Evolutionary conservation across 2,113 vertebrate species (phyloP).

Genomic region (Hyaena hyaena): DNA sequence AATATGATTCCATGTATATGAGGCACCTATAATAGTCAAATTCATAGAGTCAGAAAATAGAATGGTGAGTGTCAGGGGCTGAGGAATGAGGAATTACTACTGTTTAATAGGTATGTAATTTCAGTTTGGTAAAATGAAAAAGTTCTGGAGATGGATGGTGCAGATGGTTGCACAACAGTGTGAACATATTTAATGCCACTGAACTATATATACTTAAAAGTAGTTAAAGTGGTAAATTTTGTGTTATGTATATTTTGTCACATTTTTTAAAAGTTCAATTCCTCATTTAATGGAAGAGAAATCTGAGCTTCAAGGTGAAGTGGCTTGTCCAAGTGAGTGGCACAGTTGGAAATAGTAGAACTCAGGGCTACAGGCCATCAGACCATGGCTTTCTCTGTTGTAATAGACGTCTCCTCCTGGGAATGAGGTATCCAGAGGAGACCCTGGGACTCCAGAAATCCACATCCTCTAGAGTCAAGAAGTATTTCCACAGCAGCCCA

Average conservation of each 20-base stretch:
- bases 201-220: not conserved
- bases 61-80: not conserved
- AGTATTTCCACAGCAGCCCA: not conserved
- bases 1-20: not conserved
- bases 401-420: not conserved
- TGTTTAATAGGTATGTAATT: not conserved
- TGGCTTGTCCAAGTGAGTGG: not conserved
- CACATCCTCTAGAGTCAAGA: not conserved
- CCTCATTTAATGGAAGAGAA: not conserved
- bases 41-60: not conserved
- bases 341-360: not conserved
- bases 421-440: not conserved
- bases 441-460: not conserved
- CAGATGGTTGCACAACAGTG: not conserved
- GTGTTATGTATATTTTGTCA: not conserved
- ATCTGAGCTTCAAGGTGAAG: not conserved
- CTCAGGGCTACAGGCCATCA: not conserved
- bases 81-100: not conserved
- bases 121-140: not conserved
- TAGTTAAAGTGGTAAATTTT: not conserved
- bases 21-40: not conserved
- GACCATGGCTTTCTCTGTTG: not conserved
- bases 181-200: not conserved
- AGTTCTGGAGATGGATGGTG: not conserved
- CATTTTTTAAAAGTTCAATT: not conserved